Evolutionary conservation across 1,140 invertebrate species (phyloP).

Genomic region (Drosophila nannoptera): DNA sequence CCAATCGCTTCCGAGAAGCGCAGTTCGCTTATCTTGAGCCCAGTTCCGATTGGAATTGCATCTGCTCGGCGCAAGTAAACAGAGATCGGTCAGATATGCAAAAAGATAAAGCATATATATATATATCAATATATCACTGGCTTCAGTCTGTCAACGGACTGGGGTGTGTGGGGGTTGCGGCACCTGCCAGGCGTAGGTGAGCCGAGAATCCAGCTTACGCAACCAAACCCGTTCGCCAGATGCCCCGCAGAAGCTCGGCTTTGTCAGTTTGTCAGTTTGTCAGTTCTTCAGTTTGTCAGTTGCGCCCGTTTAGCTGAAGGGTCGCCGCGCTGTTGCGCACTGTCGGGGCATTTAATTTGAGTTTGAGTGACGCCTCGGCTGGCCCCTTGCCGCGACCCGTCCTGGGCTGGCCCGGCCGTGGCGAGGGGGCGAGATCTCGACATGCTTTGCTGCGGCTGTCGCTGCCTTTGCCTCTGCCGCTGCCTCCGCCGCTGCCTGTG

Average conservation of each 20-base stretch:
- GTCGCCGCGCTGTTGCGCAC: constrained; percentile 30
- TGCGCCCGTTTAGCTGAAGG: constrained; percentile 13
- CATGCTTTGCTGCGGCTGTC: constrained; percentile 49
- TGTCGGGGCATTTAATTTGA: constrained; percentile 54
- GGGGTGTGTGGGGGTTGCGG: constrained; percentile 14
- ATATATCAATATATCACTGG: background rate
- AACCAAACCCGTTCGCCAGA: constrained; percentile 47
- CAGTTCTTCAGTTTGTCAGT: background rate
- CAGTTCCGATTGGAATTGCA: background rate
- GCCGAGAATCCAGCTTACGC: constrained; percentile 38
- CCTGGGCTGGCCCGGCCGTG: background rate
- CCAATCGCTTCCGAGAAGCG: no score
- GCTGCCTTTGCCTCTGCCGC: constrained; percentile 1
- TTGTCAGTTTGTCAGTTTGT: constrained; percentile 10
- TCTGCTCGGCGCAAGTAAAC: background rate
- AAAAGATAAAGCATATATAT: background rate
- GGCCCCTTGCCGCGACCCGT: constrained; percentile 40
- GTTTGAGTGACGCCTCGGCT: constrained; percentile 44
- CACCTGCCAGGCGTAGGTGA: constrained; percentile 56
- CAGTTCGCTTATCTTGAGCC: background rate
- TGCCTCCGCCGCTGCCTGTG: constrained; percentile 8
- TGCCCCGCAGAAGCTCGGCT: constrained; percentile 52
- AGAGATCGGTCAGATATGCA: background rate
- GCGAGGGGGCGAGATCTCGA: constrained; percentile 33
- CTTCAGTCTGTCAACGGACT: background rate